These are phyloP conservation scores for Decapterus maruadsi DNA, from an alignment of 2,797 vertebrate genomes.

Conservation along the genomic window DNA sequence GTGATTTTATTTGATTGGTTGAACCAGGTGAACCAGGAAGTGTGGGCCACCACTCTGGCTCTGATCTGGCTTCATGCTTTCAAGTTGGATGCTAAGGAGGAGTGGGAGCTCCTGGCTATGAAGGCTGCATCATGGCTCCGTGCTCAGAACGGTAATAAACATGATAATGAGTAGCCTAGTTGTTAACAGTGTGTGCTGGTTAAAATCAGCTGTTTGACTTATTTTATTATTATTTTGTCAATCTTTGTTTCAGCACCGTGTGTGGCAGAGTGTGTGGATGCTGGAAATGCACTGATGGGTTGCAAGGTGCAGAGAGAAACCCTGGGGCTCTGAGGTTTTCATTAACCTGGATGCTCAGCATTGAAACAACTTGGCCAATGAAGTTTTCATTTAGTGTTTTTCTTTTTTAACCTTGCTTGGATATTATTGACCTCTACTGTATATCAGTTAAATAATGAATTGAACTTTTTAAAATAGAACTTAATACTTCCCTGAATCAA, in stretches of 20 bases:
- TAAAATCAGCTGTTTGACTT: background rate
- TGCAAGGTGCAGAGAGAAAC: conserved; percentile 43
- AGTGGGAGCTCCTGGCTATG: conserved; percentile 88
- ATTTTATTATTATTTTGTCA: too few species aligned
- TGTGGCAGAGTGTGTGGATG: conserved; percentile 58
- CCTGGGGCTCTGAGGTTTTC: conserved; percentile 58
- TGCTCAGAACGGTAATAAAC: conserved; percentile 77
- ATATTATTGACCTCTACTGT: too few species aligned
- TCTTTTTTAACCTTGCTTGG: too few species aligned
- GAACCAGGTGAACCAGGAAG: conserved; percentile 63
- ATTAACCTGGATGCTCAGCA: too few species aligned
- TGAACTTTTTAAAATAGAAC: too few species aligned
- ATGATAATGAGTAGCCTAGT: background rate
- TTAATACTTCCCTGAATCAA: too few species aligned
- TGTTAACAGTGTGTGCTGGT: background rate
- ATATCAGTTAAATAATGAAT: too few species aligned
- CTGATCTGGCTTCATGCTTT: conserved; percentile 86
- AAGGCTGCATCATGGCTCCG: conserved; percentile 85
- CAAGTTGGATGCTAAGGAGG: conserved; percentile 71
- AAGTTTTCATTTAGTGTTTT: too few species aligned
- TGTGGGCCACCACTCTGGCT: conserved; percentile 88
- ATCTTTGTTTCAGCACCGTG: conserved; percentile 15
- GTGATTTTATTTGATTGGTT: conserved; percentile 15
- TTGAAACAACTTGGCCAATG: background rate
- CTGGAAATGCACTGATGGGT: too few species aligned